Evolutionary conservation across 2,797 vertebrate genomes (phyloP).

Genomic region (Anolis apletophallus): DNA sequence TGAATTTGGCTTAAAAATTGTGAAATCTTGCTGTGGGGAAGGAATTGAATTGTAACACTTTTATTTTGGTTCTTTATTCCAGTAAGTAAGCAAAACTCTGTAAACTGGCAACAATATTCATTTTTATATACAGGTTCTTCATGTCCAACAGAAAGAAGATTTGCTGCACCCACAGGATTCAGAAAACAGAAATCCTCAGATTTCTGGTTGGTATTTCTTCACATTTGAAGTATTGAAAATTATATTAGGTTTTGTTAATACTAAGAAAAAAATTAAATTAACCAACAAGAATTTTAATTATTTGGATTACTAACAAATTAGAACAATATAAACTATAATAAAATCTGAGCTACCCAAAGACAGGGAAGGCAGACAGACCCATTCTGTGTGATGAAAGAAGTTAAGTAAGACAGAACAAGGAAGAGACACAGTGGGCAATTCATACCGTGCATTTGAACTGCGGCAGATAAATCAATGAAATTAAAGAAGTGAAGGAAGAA

Average conservation of each 20-base stretch:
- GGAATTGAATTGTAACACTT: background rate
- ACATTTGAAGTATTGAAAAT: background rate
- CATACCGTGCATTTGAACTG: too few relatives aligned
- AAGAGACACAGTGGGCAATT: too few relatives aligned
- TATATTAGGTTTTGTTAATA: background rate
- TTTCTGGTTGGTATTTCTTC: conserved; percentile 61
- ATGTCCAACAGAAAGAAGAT: conserved; percentile 73
- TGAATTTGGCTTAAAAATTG: background rate
- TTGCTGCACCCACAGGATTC: conserved; percentile 35
- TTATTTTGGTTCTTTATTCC: background rate
- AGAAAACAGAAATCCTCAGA: conserved; percentile 46
- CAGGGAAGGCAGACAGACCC: too few relatives aligned
- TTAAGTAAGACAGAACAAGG: too few relatives aligned
- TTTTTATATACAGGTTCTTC: conserved; percentile 70
- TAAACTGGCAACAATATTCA: conserved; percentile 7
- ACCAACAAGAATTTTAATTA: too few relatives aligned
- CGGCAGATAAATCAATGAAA: too few relatives aligned
- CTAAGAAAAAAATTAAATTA: background rate
- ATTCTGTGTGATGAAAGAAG: too few relatives aligned
- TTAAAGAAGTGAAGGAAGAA: too few relatives aligned
- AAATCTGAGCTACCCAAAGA: too few relatives aligned
- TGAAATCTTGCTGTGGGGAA: background rate
- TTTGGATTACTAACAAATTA: too few relatives aligned
- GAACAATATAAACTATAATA: too few relatives aligned
- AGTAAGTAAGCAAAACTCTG: background rate